These are phyloP conservation scores for Xiphias gladius DNA, from an alignment of 2,113 vertebrate species.

Conservation along the genomic window DNA sequence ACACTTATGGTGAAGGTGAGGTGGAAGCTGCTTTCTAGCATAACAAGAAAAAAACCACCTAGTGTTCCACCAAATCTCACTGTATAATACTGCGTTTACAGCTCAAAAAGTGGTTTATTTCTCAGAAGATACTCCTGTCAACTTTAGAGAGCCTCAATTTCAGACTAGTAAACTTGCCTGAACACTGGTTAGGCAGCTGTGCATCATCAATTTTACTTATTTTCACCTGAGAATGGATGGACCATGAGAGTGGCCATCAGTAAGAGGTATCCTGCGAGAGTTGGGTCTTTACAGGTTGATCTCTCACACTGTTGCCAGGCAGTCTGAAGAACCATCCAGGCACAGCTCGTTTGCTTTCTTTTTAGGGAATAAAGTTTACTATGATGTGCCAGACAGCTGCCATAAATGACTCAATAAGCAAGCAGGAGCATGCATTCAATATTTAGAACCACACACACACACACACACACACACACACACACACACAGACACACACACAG, in stretches of 20 bases:
- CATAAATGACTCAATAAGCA: conserved; percentile 48
- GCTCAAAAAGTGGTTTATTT: neutral
- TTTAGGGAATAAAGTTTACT: conserved; percentile 24
- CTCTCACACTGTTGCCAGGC: conserved; percentile 43
- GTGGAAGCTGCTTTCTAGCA: neutral
- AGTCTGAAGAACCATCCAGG: conserved; percentile 25
- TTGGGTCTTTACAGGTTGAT: conserved; percentile 21
- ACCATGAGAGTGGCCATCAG: conserved; percentile 41
- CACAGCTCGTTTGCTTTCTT: conserved; percentile 1
- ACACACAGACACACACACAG: neutral
- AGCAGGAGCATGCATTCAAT: conserved; percentile 13
- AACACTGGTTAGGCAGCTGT: conserved; percentile 26
- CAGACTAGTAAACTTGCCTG: conserved; percentile 3
- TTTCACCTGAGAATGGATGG: conserved; percentile 28
- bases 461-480: neutral
- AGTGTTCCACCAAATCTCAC: neutral
- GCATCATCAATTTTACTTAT: conserved; percentile 37
- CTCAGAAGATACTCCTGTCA: neutral
- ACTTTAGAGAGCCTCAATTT: neutral
- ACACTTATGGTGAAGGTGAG: neutral
- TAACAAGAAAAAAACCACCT: neutral
- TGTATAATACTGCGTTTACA: conserved; percentile 13
- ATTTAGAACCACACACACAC: neutral
- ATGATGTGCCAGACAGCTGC: conserved; percentile 12
- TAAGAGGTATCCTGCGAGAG: conserved; percentile 29